Base-by-base conservation (phyloP, 2,113 vertebrate genomes). In the Barbus barbus region DNA sequence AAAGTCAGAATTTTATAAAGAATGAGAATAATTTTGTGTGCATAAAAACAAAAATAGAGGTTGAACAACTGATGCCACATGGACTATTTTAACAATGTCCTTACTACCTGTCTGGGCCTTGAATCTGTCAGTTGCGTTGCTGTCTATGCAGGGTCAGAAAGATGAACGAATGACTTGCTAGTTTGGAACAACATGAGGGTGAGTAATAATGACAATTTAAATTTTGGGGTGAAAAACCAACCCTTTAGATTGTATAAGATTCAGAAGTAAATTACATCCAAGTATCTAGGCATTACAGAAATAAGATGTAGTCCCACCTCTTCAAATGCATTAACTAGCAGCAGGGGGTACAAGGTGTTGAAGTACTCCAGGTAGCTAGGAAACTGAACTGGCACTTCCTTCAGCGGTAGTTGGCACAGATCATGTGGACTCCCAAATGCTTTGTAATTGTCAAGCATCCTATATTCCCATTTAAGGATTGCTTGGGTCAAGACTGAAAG, bases 261-360 rank as follows among this genome's bases (percentile, higher is more conserved):
- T 9, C 20, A 13, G 36, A 41, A 4, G 12, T 38, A 1, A n/a
- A 44, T 44, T 44, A n/a, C 1, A 53, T 33, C 2, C 28, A 77
- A 58, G 58, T 3, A 38, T 24, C 44, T 65, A 80, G 26, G 9
- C 26, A 48, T 80, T 65, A 48, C 24, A 63, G 18, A 36, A 16
- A 31, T 11, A 74, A 24, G 4, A 31, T n/a, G 26, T 48, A 71
- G 56, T 90, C 95, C 92, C 92, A 97, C 96, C 26, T 94, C 94
- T 92, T 96, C 96, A 90, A 97, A 97, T 22, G 94, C 91, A 16
- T 97, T 97, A 72, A 95, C 61, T 77, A 96, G 89, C 91, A 96
- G 89, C 90, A 97, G 88, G 28, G 96, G 95, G 60, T 95, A 95
- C 84, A 96, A 94, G 0, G 92, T 93, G 22, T 83, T 58, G 81